Percentiles rank a stretch among this genome's conserved stretches.
These are phyloP conservation scores for Melanostigma gelatinosum DNA, from an alignment of 2,113 vertebrate genomes.

Conservation along the genomic window DNA sequence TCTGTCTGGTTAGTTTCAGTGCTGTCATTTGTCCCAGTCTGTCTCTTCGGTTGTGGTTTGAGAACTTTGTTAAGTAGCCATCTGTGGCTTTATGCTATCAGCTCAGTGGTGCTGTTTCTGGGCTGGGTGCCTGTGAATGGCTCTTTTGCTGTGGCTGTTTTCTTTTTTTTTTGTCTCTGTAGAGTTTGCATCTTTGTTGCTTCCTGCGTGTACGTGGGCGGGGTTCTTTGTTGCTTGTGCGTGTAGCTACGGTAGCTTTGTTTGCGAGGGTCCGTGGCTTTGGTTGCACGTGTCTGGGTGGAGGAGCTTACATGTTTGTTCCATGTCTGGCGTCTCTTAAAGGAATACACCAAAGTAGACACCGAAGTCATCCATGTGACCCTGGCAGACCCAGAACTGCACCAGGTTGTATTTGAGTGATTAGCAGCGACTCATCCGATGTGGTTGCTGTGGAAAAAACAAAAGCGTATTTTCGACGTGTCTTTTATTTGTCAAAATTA, in stretches of 20 bases:
- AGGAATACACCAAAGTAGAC: constrained; percentile 44
- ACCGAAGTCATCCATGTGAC: constrained; percentile 11
- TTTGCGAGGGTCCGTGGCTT: constrained; percentile 48
- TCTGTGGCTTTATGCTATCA: constrained; percentile 55
- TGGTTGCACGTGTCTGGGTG: constrained; percentile 38
- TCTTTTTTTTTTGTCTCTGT: constrained; percentile 20
- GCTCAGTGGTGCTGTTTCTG: constrained; percentile 38
- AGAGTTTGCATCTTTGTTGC: constrained; percentile 51
- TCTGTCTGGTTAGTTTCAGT: constrained; percentile 47
- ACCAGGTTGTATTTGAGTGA: not conserved
- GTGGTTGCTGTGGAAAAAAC: constrained; percentile 65
- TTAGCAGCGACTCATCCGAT: constrained; percentile 26
- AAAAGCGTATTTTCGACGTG: constrained; percentile 12
- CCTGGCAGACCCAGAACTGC: not conserved
- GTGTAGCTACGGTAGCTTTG: not conserved
- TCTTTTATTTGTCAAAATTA: constrained; percentile 12
- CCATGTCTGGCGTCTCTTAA: constrained; percentile 48
- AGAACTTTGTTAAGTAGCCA: constrained; percentile 36
- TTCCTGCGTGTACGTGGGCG: constrained; percentile 30
- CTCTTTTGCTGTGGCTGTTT: constrained; percentile 49
- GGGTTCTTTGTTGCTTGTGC: constrained; percentile 18
- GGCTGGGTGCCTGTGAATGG: constrained; percentile 41
- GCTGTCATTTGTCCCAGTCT: constrained; percentile 58
- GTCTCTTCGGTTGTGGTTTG: constrained; percentile 61
- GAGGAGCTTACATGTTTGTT: constrained; percentile 52